Evolutionary conservation across 2,888 invertebrate genomes (phyloP), one percentile per base, ranked within the genome.

Genomic region (Drosophila buzzatii): DNA sequence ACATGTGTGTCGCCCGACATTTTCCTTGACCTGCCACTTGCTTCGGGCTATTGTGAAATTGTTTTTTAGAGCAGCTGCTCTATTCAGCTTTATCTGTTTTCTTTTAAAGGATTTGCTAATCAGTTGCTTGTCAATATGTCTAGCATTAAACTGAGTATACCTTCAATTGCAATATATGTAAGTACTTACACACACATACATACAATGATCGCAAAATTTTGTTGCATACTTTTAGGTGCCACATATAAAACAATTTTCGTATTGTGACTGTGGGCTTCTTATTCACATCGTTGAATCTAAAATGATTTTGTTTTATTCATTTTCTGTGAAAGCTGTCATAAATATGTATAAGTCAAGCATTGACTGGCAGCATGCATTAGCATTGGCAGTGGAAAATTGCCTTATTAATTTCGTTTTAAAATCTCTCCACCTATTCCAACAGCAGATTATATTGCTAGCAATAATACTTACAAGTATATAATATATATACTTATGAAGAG

Each of bases 321-420:
- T 41, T 55, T 41, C n/a, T n/a, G 3, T 2, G 14, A 14, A n/a
- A 20, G 8, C 42, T 12, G 44, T 33, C 51, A 53, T 70, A 70
- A 70, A 81, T 76, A 69, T 70, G 61, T 77, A 45, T 39, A 58
- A 7, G 45, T 23, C n/a, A 37, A n/a, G 5, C 20, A 44, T 31
- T 47, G 44, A 14, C 49, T 64, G 52, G 20, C 45, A 23, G 49
- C 57, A 20, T 64, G 59, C 70, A 65, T 68, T 77, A 47, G 51
- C 37, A 51, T 7, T 14, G 33, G 18, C 33, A 12, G 45, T 27
- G n/a, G 31, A 39, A 75, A 72, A 79, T 59, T 51, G 52, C 44
- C 57, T 69, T 57, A 74, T 66, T 70, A 72, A 82, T 52, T 67
- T 70, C 44, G 53, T 72, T 67, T 62, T 56, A 69, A 64, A 69